phyloP scores from a whole-genome alignment of 2,888 invertebrate species.

The Cantharis rustica region DNA sequence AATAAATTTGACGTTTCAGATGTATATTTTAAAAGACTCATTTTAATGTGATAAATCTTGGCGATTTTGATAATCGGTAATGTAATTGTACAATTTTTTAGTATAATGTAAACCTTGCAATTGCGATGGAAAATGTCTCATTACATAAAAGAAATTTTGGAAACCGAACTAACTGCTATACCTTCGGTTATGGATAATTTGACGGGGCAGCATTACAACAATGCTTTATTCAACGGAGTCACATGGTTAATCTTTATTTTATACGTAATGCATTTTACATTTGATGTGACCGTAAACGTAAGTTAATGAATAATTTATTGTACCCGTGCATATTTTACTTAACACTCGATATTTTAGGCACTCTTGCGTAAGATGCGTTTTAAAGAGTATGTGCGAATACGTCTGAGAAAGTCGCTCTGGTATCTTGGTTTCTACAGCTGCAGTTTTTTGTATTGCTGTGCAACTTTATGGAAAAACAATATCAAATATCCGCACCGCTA shows the following conservation, averaged over 20 bases:
- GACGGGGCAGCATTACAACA: conserved; percentile 49
- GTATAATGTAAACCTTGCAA: neutral
- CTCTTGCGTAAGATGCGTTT: conserved; percentile 45
- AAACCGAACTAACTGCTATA: conserved; percentile 49
- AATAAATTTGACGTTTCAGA: neutral
- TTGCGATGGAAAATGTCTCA: conserved; percentile 34
- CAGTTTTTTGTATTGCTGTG: conserved; percentile 45
- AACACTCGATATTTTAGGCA: conserved; percentile 39
- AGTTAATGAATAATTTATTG: conserved; percentile 11
- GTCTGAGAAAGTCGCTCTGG: conserved; percentile 47
- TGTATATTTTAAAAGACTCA: neutral
- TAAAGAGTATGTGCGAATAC: conserved; percentile 43
- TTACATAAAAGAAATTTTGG: conserved; percentile 44
- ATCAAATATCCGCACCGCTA: conserved; percentile 40
- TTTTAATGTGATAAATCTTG: neutral
- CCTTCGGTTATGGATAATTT: conserved; percentile 46
- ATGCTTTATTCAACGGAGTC: conserved; percentile 49
- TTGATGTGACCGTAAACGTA: conserved; percentile 48
- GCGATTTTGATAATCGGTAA: neutral
- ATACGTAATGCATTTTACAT: conserved; percentile 45
- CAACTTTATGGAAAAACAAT: conserved; percentile 44
- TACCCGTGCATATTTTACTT: too few relatives aligned
- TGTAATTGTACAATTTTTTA: neutral
- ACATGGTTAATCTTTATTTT: conserved; percentile 50
- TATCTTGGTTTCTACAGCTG: conserved; percentile 47